Evolutionary conservation across 2,113 vertebrate species (phyloP), one percentile per base, ranked within the genome.

Genomic region (Myrmecophaga tridactyla): DNA sequence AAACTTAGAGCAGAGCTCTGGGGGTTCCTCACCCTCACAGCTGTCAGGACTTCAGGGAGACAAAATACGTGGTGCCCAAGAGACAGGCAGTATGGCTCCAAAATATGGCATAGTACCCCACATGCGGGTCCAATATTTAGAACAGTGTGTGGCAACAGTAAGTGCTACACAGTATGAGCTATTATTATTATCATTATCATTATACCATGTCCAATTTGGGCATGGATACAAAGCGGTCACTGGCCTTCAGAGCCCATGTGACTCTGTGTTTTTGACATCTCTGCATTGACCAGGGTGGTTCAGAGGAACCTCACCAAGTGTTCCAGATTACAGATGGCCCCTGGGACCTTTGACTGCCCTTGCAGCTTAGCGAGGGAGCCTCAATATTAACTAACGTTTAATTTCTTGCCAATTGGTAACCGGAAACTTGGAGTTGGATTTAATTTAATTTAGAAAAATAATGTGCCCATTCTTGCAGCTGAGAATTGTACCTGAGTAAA

Each of bases 391-490:
- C 60, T 39, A 20, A 77, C 34, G 46, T 77, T 85, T 53, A 41
- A 65, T 63, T 76, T 88, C 73, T 85, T 77, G 41, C 41, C 78
- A 63, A 46, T 39, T 25, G 18, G 20, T 58, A 91, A 85, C 6
- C 84, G n/a, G 23, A 51, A 76, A 60, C 6, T 81, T 51, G 34
- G 69, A 72, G 43, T 48, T 86, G n/a, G 76, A 70, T 75, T 82
- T 86, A 58, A 80, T 73, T 94, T 77, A 27, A 81, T 62, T 92
- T 81, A 72, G 89, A 92, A 93, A 91, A 95, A 39, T 72, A 89
- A 90, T 13, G 56, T 51, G 43, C 25, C 65, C 86, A 21, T 85
- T 85, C 12, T 73, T 87, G 43, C 29, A 86, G 51, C 46, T 62
- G 46, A 85, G 27, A 56, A 84, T 76, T 91, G 46, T 48, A 11